Evolutionary conservation across 2,797 vertebrate genomes (phyloP).

Genomic region (Periparus ater): DNA sequence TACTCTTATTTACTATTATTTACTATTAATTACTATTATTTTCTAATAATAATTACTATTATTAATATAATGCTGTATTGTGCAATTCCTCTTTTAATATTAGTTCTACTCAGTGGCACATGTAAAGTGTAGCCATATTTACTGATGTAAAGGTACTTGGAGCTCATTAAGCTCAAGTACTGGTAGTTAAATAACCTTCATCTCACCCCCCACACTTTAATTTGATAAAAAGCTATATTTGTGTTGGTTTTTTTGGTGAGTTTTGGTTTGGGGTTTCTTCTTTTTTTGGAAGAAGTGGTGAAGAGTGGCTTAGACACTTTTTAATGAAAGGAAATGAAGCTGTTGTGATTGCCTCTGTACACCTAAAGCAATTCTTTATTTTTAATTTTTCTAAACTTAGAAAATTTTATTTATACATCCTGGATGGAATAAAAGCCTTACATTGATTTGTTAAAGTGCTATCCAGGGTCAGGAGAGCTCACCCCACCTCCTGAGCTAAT

Average conservation of each 20-base stretch:
- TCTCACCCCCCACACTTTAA: background rate
- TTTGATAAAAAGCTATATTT: background rate
- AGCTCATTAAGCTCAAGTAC: background rate
- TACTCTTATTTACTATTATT: too few species aligned
- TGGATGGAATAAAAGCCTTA: background rate
- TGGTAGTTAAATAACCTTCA: background rate
- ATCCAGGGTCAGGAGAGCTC: background rate
- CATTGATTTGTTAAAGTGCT: conserved; percentile 1
- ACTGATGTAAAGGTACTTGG: background rate
- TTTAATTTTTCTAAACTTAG: background rate
- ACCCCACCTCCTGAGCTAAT: background rate
- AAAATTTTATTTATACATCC: background rate
- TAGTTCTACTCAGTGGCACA: background rate
- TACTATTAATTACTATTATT: too few species aligned
- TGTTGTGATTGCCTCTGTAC: background rate
- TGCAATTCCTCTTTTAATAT: background rate
- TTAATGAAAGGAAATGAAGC: background rate
- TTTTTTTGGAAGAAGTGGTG: background rate
- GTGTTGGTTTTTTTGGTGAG: background rate
- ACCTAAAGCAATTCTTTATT: background rate
- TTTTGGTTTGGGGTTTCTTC: background rate
- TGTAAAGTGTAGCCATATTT: background rate
- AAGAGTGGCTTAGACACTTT: background rate
- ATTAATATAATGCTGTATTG: background rate
- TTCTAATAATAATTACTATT: too few species aligned